Evolutionary conservation across 2,888 invertebrate genomes (phyloP).

Genomic region (Parapristionchus giblindavisi): DNA sequence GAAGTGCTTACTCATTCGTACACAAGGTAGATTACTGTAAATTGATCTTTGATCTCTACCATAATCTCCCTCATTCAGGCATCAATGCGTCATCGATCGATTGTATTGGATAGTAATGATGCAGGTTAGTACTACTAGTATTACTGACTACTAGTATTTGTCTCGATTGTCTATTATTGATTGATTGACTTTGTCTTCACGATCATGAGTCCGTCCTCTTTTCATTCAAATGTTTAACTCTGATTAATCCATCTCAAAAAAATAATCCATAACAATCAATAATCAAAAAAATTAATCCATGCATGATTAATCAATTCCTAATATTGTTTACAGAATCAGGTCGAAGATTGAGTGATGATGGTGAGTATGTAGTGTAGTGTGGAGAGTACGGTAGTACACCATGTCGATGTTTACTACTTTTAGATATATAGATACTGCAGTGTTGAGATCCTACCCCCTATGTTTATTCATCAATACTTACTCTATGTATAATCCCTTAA

Average conservation of each 20-base stretch:
- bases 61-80: too few species aligned
- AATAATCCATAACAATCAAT: too few species aligned
- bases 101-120: slow-evolving; percentile 67
- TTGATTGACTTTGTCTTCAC: neutral
- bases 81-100: slow-evolving; percentile 68
- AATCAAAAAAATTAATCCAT: too few species aligned
- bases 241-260: too few species aligned
- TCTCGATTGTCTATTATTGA: neutral
- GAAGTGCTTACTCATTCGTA: slow-evolving; percentile 58
- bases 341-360: slow-evolving; percentile 9
- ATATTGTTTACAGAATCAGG: slow-evolving; percentile 4
- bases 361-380: neutral
- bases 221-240: too few species aligned
- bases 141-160: neutral
- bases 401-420: too few species aligned
- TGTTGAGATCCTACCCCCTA: too few species aligned
- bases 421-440: too few species aligned
- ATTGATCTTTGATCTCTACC: slow-evolving; percentile 11
- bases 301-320: too few species aligned
- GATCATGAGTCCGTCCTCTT: too few species aligned
- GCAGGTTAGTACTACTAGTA: slow-evolving; percentile 44
- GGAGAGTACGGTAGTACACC: neutral
- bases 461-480: neutral
- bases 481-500: neutral
- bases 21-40: slow-evolving; percentile 48